A percentile compares a stretch with the other conserved stretches of the same genome.
Evolutionary conservation across 2,888 invertebrate species (phyloP).

Genomic region (Sialis lutaria): DNA sequence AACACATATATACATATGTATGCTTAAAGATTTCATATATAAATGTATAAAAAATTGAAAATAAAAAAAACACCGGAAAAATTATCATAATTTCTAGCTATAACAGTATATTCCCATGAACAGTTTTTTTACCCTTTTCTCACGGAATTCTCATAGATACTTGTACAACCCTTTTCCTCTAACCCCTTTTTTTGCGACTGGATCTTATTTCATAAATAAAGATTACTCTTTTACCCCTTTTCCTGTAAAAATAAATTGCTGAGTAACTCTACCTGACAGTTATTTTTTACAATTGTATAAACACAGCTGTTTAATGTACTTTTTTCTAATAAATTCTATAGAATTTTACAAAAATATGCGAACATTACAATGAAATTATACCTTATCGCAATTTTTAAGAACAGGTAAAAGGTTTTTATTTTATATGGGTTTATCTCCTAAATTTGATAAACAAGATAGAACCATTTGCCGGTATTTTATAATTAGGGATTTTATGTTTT

Average conservation of each 20-base stretch:
- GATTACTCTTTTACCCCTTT: not conserved
- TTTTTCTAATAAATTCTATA: too few species aligned
- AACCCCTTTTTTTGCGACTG: not conserved
- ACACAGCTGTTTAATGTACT: not conserved
- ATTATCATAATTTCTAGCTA: not conserved
- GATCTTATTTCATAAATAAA: not conserved
- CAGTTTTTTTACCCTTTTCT: not conserved
- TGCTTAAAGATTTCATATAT: too few species aligned
- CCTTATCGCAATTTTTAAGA: too few species aligned
- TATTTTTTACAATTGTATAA: not conserved
- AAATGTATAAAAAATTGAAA: too few species aligned
- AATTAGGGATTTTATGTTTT: too few species aligned
- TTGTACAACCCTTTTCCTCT: not conserved
- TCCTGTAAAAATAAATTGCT: not conserved
- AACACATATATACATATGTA: too few species aligned
- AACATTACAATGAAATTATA: too few species aligned
- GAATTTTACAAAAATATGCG: too few species aligned
- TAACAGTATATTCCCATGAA: not conserved
- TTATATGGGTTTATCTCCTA: too few species aligned
- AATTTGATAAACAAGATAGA: too few species aligned
- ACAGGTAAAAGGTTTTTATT: too few species aligned
- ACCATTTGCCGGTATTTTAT: too few species aligned
- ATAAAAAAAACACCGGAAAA: not conserved
- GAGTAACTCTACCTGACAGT: not conserved
- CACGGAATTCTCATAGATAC: not conserved